Percentiles rank a stretch among this genome's conserved stretches.
These are phyloP conservation scores for Rosalia funebris DNA, from an alignment of 2,888 invertebrate genomes.

Conservation along the genomic window DNA sequence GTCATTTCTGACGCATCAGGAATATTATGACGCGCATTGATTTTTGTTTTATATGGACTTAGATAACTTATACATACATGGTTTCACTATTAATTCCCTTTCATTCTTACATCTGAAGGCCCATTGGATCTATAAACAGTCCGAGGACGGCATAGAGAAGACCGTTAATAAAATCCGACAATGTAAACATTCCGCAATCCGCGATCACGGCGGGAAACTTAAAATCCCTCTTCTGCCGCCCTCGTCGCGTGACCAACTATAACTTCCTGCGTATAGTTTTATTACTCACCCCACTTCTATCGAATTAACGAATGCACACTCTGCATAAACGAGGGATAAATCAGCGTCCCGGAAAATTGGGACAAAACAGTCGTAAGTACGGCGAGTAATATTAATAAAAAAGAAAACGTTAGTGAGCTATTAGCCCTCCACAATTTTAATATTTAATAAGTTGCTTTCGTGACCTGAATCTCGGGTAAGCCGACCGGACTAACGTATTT, in stretches of 20 bases:
- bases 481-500: neutral
- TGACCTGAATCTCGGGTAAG: neutral
- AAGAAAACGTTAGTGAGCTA: neutral
- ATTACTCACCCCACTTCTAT: neutral
- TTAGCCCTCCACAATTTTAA: neutral
- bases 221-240: too few species aligned
- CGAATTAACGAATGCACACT: neutral
- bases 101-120: too few species aligned
- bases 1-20: too few species aligned
- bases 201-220: too few species aligned
- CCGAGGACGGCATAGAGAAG: too few species aligned
- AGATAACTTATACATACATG: too few species aligned
- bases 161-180: too few species aligned
- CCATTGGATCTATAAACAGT: too few species aligned
- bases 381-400: neutral
- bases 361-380: neutral
- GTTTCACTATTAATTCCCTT: too few species aligned
- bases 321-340: neutral
- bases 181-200: too few species aligned
- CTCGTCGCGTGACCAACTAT: slow-evolving; percentile 5
- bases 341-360: neutral
- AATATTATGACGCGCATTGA: too few species aligned
- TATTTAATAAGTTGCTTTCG: neutral
- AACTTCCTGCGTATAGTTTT: neutral
- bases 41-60: too few species aligned